phyloP scores from a whole-genome alignment of 2,888 invertebrate genomes.

The Nowickia ferox region DNA sequence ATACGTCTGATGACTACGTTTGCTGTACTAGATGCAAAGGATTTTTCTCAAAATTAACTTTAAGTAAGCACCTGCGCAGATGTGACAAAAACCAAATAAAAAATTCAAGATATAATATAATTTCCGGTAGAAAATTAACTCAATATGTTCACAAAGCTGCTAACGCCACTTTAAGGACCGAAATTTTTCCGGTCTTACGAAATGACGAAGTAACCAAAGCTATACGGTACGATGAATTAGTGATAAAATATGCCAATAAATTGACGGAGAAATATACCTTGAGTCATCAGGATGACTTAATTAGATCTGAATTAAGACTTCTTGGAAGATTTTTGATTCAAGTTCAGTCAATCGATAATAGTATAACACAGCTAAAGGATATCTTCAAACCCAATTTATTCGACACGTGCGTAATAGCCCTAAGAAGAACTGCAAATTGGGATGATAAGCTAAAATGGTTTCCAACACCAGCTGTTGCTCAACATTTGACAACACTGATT shows the following conservation, averaged over 20 bases:
- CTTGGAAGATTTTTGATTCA: background rate
- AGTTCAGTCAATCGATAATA: background rate
- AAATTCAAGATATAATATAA: too few species aligned
- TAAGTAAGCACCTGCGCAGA: too few species aligned
- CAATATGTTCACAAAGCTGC: too few species aligned
- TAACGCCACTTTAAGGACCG: too few species aligned
- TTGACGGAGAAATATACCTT: background rate
- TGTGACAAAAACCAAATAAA: too few species aligned
- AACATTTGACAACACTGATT: background rate
- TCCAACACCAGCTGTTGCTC: background rate
- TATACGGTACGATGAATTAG: background rate
- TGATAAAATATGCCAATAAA: background rate
- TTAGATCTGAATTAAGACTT: background rate
- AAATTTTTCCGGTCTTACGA: too few species aligned
- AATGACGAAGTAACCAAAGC: background rate
- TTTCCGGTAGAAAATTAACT: too few species aligned
- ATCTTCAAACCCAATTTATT: background rate
- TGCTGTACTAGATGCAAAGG: too few species aligned
- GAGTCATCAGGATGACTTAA: background rate
- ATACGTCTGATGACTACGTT: too few species aligned
- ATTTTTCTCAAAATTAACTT: too few species aligned
- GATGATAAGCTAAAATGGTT: background rate
- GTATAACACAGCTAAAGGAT: background rate
- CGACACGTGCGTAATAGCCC: background rate
- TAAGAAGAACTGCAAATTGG: background rate